Conservation (phyloP, 1,140 invertebrate species). For the Meteorus sp. region DNA sequence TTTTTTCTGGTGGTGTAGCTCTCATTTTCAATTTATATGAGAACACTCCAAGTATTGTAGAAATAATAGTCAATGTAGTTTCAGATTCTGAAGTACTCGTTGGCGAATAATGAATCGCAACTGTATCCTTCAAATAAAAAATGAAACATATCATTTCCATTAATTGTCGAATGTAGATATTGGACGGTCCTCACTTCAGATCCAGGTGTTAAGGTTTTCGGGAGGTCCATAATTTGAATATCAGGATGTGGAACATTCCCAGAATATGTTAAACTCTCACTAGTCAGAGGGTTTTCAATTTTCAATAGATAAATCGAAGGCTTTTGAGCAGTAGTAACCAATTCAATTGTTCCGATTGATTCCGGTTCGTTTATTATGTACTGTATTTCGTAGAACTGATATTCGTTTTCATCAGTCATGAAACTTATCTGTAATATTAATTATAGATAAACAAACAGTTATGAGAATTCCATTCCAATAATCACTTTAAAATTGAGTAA, state of each 20-base stretch:
- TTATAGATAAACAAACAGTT: neutral
- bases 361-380: slow-evolving; percentile 37
- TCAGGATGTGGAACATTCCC: slow-evolving; percentile 27
- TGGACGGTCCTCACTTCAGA: slow-evolving; percentile 24
- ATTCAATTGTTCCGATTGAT: slow-evolving; percentile 33
- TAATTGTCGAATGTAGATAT: neutral
- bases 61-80: slow-evolving; percentile 24
- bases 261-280: slow-evolving; percentile 21
- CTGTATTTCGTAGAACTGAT: slow-evolving; percentile 39
- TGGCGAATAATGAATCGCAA: slow-evolving; percentile 35
- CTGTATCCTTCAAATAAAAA: slow-evolving; percentile 24
- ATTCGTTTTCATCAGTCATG: slow-evolving; percentile 31
- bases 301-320: slow-evolving; percentile 27
- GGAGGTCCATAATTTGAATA: slow-evolving; percentile 26
- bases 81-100: slow-evolving; percentile 17
- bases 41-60: slow-evolving; percentile 30
- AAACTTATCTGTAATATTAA: slow-evolving; percentile 34
- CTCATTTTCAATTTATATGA: slow-evolving; percentile 39
- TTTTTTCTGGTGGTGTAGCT: slow-evolving; percentile 53
- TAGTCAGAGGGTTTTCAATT: slow-evolving; percentile 38
- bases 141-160: neutral
- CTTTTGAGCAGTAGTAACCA: slow-evolving; percentile 28
- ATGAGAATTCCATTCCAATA: neutral
- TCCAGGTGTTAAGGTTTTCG: slow-evolving; percentile 27
- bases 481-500: slow-evolving; percentile 32